Evolutionary conservation across 2,113 vertebrate genomes (phyloP), one percentile per base, ranked within the genome.

Genomic region (Cyphomyrus discorhynchus): DNA sequence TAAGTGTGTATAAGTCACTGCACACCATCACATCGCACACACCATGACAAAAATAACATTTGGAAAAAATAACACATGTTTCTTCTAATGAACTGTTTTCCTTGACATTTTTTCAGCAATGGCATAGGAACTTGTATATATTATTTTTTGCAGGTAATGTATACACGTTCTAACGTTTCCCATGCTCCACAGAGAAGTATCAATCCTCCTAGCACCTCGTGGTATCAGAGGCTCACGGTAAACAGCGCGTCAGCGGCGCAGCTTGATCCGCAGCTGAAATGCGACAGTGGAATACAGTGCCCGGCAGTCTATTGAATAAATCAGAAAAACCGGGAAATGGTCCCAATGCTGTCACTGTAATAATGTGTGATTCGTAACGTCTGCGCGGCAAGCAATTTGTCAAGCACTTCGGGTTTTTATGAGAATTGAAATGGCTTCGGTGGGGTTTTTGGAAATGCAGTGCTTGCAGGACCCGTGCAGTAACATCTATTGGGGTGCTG

Each of bases 51-150:
- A 88, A 74, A 88, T 74, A 74, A 88, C 45, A 74, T 31, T 8
- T 70, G 45, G 45, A 5, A 35, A 24, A 49, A 70, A 74, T 21
- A 88, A 13, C 39, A 88, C 31, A 88, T 74, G 45, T 74, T 88
- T 74, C 21, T 74, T 88, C 58, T 88, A 88, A 88, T 88, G 31
- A 62, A 9, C 6, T 88, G 52, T 88, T 88, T 88, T 88, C 35
- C 42, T 70, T n/a, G 42, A 88, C 24, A 74, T 70, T 49, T 88
- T 88, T 58, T 66, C 13, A 45, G 52, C 35, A n/a, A 6, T 62
- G 7, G 35, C 35, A 35, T 47, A 66, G 24, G 35, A 19, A 17
- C 52, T 52, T n/a, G 9, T 62, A 8, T 88, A 62, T 27, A 62
- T 88, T 45, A 80, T 82, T 56, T 62, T 89, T n/a, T 74, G 49